Evolutionary conservation across 23 tunicate species (phyloP), one percentile per base, ranked within the genome.

Genomic region (Trididemnum nubilum): DNA sequence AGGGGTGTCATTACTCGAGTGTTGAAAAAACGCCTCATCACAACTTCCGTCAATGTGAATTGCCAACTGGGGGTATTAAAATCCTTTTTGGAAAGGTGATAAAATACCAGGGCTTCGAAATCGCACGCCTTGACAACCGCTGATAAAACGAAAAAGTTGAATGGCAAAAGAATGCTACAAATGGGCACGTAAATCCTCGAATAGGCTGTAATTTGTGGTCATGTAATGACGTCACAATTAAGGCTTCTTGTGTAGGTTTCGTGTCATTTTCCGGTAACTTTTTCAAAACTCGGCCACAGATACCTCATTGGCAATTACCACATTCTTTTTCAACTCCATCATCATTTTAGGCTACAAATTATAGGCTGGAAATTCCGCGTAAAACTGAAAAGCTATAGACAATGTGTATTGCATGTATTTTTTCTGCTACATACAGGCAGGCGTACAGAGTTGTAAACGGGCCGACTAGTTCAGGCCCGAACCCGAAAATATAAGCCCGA

Each of bases 201-300:
- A 67, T 33, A 67, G 38, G 38, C 38, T 31, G 74, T 67, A 67
- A 67, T 67, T 67, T 67, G 38, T 12, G 74, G 37, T n/a, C 3
- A n/a, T 33, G 74, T 67, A 24, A 67, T 67, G 74, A 67, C 74
- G 74, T 67, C 74, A 67, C 38, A 67, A 67, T 67, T 67, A 67
- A 67, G 7, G 74, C 74, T 67, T 24, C 33, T 67, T 67, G 74
- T 67, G 15, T 4, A 67, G 22, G 38, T 24, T 9, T 33, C 33
- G 3, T 33, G n/a, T n/a, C n/a, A n/a, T 67, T 67, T 67, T 33
- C 74, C 38, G 74, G 7, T 67, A 31, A 67, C 9, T 33, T 67
- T n/a, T n/a, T n/a, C n/a, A n/a, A n/a, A n/a, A n/a, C n/a, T n/a
- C n/a, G n/a, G n/a, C n/a, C n/a, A n/a, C n/a, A n/a, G n/a, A n/a